Evolutionary conservation across 2,888 invertebrate genomes (phyloP), one percentile per base, ranked within the genome.

Genomic region (Auanema sp.): DNA sequence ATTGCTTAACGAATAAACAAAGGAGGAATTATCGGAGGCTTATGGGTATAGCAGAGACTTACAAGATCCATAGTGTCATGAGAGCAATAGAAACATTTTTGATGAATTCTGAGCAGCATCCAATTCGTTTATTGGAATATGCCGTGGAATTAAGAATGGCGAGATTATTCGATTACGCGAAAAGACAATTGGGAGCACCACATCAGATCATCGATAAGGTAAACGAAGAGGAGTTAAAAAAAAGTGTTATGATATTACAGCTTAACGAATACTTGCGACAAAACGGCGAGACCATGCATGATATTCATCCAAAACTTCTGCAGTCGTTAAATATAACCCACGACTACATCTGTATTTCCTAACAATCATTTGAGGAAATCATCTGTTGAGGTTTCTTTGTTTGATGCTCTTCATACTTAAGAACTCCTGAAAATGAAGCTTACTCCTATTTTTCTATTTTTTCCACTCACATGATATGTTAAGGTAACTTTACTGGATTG

Each of bases 401-500:
- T 33, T 33, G 33, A 33, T 33, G 33, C 33, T 33, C 8, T 33
- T 33, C 33, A 33, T 33, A 33, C 33, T 33, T 33, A 33, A 33
- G 8, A 33, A 33, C 33, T 33, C 33, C 33, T 33, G 33, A 33
- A 33, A 33, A 33, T 5, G 3, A 8, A 33, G 8, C 24, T 42
- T 25, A 2, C n/a, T 43, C 25, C 52, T 11, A 0, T 54, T 42
- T 11, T 21, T 25, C 2, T 44, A 6, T 1, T n/a, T 24, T 21
- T 42, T 49, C 10, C 16, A 25, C 58, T 57, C 58, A 76, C 80
- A 63, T 76, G 66, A 60, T 76, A 80, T 51, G 74, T 69, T 25
- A 80, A 55, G 16, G 64, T 65, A 12, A 68, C 52, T 52, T 83
- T 81, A 50, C 71, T 76, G 40, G 79, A 78, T 63, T 81, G 79